These are phyloP conservation scores for Drosophila chauvacae DNA, from an alignment of 1,140 invertebrate genomes.

Conservation along the genomic window DNA sequence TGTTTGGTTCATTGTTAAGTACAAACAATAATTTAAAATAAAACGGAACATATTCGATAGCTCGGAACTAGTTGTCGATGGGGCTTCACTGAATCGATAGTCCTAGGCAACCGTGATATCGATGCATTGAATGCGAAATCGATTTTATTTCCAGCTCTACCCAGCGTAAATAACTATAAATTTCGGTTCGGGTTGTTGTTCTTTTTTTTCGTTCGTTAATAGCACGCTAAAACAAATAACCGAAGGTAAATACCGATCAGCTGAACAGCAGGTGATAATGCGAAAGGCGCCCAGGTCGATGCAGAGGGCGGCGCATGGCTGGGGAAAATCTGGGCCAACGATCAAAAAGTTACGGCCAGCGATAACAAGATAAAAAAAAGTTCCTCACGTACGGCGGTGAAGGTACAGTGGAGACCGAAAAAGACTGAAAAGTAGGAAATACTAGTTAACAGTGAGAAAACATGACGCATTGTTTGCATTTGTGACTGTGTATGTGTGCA, in stretches of 20 bases:
- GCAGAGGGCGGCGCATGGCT: not conserved
- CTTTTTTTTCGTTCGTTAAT: constrained; percentile 57
- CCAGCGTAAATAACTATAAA: constrained; percentile 50
- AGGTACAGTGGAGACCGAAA: constrained; percentile 22
- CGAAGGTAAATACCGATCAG: constrained; percentile 47
- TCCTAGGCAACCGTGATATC: not conserved
- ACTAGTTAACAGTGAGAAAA: constrained; percentile 48
- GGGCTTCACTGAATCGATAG: not conserved
- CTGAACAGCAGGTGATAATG: constrained; percentile 40
- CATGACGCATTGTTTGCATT: constrained; percentile 63
- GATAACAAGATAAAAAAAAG: constrained; percentile 41
- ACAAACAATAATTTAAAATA: not conserved
- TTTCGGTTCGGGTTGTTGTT: constrained; percentile 46
- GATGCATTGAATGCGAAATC: constrained; percentile 5
- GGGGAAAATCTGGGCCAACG: constrained; percentile 22
- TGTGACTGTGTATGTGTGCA: constrained; percentile 14
- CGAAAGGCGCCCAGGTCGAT: not conserved
- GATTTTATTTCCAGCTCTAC: not conserved
- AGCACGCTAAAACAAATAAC: constrained; percentile 55
- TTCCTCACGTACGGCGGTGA: not conserved
- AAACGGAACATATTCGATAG: not conserved
- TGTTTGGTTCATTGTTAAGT: not conserved
- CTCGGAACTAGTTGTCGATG: not conserved
- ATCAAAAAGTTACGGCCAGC: constrained; percentile 7
- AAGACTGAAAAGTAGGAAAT: constrained; percentile 30